These are phyloP conservation scores for Lampropteryx suffumata DNA, from an alignment of 2,888 invertebrate genomes.

Conservation along the genomic window DNA sequence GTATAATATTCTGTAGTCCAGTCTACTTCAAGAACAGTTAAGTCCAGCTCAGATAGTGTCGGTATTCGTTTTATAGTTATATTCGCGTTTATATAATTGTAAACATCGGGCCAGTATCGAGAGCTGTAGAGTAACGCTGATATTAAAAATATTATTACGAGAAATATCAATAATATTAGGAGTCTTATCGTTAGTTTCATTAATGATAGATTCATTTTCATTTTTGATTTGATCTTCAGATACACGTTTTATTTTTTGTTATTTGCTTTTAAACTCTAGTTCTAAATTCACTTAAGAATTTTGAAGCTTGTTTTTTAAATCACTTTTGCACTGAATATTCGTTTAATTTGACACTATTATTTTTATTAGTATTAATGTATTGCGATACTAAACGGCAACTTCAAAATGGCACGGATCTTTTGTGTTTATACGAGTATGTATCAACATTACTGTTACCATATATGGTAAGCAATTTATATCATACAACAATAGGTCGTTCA, in stretches of 20 bases:
- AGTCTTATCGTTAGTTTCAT: slow-evolving; percentile 58
- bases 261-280: too few species aligned
- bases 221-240: slow-evolving; percentile 33
- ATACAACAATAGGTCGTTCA: slow-evolving; percentile 25
- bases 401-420: slow-evolving; percentile 11
- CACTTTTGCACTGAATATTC: neutral
- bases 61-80: slow-evolving; percentile 72
- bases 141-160: slow-evolving; percentile 61
- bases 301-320: neutral
- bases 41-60: slow-evolving; percentile 62
- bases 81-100: slow-evolving; percentile 68
- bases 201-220: slow-evolving; percentile 53
- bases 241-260: too few species aligned
- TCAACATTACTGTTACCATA: neutral
- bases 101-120: slow-evolving; percentile 69
- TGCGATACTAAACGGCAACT: slow-evolving; percentile 10
- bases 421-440: neutral
- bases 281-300: neutral
- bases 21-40: slow-evolving; percentile 49
- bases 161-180: slow-evolving; percentile 57
- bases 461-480: slow-evolving; percentile 18
- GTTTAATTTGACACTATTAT: neutral
- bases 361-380: slow-evolving; percentile 8
- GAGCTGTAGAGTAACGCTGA: slow-evolving; percentile 61
- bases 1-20: slow-evolving; percentile 54